Evolutionary conservation across 2,113 vertebrate species (phyloP).

Genomic region (Cryptomyrus ogoouensis): DNA sequence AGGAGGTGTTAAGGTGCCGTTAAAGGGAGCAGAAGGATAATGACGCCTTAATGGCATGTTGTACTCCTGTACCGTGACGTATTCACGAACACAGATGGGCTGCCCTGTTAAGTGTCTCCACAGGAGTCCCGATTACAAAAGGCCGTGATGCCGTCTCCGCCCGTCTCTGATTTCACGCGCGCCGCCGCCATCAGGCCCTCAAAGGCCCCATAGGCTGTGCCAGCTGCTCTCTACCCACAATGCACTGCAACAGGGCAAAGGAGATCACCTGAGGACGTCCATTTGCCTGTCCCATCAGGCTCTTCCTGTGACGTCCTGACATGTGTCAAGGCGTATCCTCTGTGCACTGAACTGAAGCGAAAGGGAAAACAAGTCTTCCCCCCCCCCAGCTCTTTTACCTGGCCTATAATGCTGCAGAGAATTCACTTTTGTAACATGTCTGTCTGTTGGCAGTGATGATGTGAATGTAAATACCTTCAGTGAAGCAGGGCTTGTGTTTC

Average conservation of each 20-base stretch:
- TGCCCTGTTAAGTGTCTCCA: background rate
- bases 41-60: background rate
- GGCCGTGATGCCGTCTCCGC: background rate
- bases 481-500: background rate
- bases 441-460: background rate
- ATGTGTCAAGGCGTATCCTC: background rate
- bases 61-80: background rate
- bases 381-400: background rate
- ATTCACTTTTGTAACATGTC: background rate
- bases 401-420: background rate
- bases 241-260: background rate
- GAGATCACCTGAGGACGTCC: background rate
- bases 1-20: background rate
- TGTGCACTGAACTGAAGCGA: background rate
- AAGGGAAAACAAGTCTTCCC: background rate
- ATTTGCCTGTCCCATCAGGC: background rate
- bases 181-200: background rate
- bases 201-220: background rate
- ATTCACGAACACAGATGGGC: constrained; percentile 5
- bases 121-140: background rate
- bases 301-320: background rate
- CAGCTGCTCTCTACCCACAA: background rate
- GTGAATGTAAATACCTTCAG: background rate
- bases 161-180: constrained; percentile 1
- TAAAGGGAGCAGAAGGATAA: background rate